These are phyloP conservation scores for Aphodius sticticus DNA, from an alignment of 2,888 invertebrate species.

Conservation along the genomic window DNA sequence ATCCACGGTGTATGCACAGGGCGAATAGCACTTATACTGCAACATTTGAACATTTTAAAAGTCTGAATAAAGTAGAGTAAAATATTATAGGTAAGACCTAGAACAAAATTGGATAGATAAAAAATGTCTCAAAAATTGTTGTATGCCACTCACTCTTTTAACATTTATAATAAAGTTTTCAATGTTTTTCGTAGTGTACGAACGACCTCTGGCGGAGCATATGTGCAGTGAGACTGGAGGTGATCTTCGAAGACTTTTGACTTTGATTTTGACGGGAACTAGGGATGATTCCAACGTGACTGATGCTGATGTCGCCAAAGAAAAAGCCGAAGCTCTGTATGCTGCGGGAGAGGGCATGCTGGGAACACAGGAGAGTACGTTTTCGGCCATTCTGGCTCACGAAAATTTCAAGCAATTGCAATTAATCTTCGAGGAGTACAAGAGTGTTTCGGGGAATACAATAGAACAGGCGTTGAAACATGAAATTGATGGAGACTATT, in stretches of 20 bases:
- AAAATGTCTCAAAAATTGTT: slow-evolving; percentile 10
- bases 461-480: slow-evolving; percentile 77
- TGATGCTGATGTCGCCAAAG: slow-evolving; percentile 72
- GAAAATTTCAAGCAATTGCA: slow-evolving; percentile 77
- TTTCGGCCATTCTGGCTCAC: slow-evolving; percentile 76
- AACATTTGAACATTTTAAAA: no score
- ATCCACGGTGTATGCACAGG: no score
- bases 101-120: no score
- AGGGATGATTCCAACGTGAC: slow-evolving; percentile 70
- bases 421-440: slow-evolving; percentile 76
- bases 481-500: slow-evolving; percentile 72
- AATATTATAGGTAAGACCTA: no score
- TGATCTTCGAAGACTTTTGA: slow-evolving; percentile 78
- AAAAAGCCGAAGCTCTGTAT: slow-evolving; percentile 74
- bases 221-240: slow-evolving; percentile 81
- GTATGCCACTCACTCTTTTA: neutral
- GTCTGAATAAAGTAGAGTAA: no score
- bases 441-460: slow-evolving; percentile 74
- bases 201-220: slow-evolving; percentile 75
- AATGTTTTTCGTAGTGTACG: slow-evolving; percentile 64
- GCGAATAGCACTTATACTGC: no score
- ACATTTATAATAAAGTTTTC: neutral
- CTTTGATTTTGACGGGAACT: slow-evolving; percentile 74
- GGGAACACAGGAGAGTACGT: slow-evolving; percentile 78
- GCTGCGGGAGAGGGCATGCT: slow-evolving; percentile 76